Evolutionary conservation across 2,797 vertebrate species (phyloP).

Genomic region (Lepus townsendii): DNA sequence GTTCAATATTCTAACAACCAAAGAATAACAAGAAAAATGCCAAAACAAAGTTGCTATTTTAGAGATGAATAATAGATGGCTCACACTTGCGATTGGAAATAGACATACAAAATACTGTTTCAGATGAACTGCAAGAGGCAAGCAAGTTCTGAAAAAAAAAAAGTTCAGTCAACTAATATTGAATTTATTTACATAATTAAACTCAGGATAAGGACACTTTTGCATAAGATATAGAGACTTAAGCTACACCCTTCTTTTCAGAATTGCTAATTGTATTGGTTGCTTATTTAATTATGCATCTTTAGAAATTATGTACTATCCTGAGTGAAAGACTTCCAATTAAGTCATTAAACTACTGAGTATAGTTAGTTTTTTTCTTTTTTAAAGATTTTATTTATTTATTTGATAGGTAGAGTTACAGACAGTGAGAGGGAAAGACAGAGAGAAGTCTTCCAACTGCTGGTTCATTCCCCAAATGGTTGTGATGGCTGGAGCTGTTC

Average conservation of each 20-base stretch:
- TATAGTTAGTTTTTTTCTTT: background rate
- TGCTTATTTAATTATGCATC: conserved; percentile 47
- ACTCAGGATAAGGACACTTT: background rate
- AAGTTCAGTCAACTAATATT: background rate
- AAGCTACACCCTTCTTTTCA: conserved; percentile 23
- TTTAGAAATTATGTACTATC: conserved; percentile 55
- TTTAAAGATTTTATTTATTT: too few relatives aligned
- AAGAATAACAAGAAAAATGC: conserved; percentile 49
- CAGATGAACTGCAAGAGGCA: background rate
- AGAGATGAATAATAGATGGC: background rate
- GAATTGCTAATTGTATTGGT: background rate
- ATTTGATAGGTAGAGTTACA: too few relatives aligned
- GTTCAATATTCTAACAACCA: conserved; percentile 10
- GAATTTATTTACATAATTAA: conserved; percentile 36
- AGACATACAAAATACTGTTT: background rate
- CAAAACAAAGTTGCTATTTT: conserved; percentile 1
- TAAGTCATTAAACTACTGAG: conserved; percentile 29
- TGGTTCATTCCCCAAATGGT: too few relatives aligned
- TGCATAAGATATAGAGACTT: background rate
- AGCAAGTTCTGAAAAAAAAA: background rate
- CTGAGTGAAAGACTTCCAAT: conserved; percentile 35
- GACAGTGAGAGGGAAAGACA: too few relatives aligned
- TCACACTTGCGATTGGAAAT: background rate
- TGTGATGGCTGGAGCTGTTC: too few relatives aligned
- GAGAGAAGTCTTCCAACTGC: too few relatives aligned